Evolutionary conservation across 1,140 invertebrate species (phyloP).

Genomic region (Orius insidiosus): DNA sequence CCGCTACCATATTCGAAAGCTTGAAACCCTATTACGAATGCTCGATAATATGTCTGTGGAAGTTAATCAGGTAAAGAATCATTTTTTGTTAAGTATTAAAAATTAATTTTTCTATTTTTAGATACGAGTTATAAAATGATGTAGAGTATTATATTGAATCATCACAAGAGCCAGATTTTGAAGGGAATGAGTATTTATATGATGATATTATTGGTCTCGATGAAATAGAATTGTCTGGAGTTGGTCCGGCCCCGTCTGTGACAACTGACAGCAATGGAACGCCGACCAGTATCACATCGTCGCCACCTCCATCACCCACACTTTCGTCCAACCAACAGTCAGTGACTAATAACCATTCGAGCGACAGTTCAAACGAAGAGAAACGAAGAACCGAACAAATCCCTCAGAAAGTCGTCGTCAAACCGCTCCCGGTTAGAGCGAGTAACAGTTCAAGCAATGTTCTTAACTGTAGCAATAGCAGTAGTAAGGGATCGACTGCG

Average conservation of each 20-base stretch:
- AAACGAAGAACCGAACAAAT: slow-evolving; percentile 48
- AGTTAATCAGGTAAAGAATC: slow-evolving; percentile 67
- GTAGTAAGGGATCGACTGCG: slow-evolving; percentile 15
- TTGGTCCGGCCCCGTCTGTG: slow-evolving; percentile 54
- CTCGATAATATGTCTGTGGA: slow-evolving; percentile 97
- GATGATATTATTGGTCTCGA: slow-evolving; percentile 88
- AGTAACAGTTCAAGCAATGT: slow-evolving; percentile 38
- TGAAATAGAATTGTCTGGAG: slow-evolving; percentile 65
- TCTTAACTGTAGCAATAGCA: slow-evolving; percentile 31
- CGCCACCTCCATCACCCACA: slow-evolving; percentile 35
- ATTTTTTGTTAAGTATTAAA: background rate
- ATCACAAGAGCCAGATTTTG: slow-evolving; percentile 88
- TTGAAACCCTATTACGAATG: slow-evolving; percentile 93
- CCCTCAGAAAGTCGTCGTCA: slow-evolving; percentile 35
- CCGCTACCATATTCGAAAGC: slow-evolving; percentile 89
- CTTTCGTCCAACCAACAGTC: slow-evolving; percentile 30
- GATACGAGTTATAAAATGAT: slow-evolving; percentile 90
- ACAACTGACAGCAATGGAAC: slow-evolving; percentile 67
- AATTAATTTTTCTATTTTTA: slow-evolving; percentile 29
- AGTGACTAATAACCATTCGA: slow-evolving; percentile 51
- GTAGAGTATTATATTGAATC: slow-evolving; percentile 96
- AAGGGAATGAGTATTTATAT: slow-evolving; percentile 93
- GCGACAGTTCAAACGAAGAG: slow-evolving; percentile 43
- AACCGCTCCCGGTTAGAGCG: slow-evolving; percentile 52
- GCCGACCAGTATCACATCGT: slow-evolving; percentile 59